Conservation (phyloP, 1,140 invertebrate species). For the Hestina assimilis region DNA sequence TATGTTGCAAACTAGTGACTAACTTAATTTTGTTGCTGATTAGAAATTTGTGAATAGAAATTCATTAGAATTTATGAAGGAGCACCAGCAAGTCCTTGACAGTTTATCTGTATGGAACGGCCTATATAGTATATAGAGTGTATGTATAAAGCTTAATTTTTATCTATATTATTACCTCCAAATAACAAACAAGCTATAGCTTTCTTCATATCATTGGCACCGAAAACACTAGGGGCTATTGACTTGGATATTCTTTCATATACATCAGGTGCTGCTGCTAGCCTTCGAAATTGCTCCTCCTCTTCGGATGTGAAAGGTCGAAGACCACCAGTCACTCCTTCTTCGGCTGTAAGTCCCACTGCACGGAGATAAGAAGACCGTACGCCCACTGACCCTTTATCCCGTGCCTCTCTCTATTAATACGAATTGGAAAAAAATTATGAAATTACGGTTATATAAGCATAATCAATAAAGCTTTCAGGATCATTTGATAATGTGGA, state of each 20-base stretch:
- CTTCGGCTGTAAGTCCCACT: conserved; percentile 93
- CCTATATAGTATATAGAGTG: too few relatives aligned
- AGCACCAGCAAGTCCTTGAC: too few relatives aligned
- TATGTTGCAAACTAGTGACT: too few relatives aligned
- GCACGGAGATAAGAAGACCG: conserved; percentile 96
- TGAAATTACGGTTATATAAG: too few relatives aligned
- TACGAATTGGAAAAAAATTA: too few relatives aligned
- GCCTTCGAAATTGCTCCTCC: conserved; percentile 93
- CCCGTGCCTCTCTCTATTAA: conserved; percentile 81
- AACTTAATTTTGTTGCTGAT: too few relatives aligned
- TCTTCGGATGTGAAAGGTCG: conserved; percentile 85
- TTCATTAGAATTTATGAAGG: too few relatives aligned
- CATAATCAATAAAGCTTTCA: too few relatives aligned
- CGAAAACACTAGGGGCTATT: conserved; percentile 98
- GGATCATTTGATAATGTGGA: too few relatives aligned
- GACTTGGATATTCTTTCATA: conserved; percentile 94
- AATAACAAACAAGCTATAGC: conserved; percentile 97
- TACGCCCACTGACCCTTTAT: conserved; percentile 95
- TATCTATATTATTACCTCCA: conserved; percentile 78
- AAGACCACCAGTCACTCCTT: conserved; percentile 86
- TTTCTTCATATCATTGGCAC: conserved; percentile 97
- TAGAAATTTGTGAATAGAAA: too few relatives aligned
- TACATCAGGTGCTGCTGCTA: conserved; percentile 91
- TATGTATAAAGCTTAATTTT: too few relatives aligned
- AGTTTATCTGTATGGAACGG: too few relatives aligned